Evolutionary conservation across 92 coral and sea anemone species (phyloP).

Genomic region (Actinernus sp.): DNA sequence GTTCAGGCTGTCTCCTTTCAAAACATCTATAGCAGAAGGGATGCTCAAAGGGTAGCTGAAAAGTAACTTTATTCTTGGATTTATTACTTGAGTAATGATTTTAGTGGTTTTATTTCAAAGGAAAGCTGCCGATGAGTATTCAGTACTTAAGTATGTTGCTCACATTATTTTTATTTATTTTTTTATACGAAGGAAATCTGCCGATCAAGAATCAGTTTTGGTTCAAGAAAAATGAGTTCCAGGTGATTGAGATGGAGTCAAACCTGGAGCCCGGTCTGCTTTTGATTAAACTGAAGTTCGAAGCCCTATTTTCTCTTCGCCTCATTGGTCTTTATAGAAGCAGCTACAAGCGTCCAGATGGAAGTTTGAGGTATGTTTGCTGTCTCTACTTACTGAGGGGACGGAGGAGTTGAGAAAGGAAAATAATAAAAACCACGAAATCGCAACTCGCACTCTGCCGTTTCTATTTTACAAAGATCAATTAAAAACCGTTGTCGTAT

Average conservation of each 20-base stretch:
- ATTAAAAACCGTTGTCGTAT: no score
- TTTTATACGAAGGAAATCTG: conserved; percentile 11
- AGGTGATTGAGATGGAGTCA: conserved; percentile 61
- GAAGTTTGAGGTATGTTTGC: conserved; percentile 3
- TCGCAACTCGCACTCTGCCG: no score
- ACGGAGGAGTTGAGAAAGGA: not conserved
- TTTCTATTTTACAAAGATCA: no score
- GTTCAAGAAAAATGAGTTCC: conserved; percentile 83
- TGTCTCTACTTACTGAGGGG: not conserved
- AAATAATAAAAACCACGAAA: not conserved
- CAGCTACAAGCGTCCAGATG: conserved; percentile 54
- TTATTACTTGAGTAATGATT: no score
- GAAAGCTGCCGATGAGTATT: no score
- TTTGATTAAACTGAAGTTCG: conserved; percentile 54
- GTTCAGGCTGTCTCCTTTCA: no score
- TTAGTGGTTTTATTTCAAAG: no score
- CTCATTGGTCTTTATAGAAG: conserved; percentile 80
- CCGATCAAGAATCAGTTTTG: conserved; percentile 41
- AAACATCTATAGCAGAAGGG: no score
- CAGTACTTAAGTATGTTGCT: no score
- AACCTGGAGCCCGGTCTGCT: conserved; percentile 54
- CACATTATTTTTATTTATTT: not conserved
- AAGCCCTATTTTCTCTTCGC: conserved; percentile 54
- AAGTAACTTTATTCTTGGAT: no score
- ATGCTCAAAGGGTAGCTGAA: no score